Evolutionary conservation across 37 sponge, comb jelly and placozoan genomes (phyloP).

Genomic region (Diacarnus erythraeanus): DNA sequence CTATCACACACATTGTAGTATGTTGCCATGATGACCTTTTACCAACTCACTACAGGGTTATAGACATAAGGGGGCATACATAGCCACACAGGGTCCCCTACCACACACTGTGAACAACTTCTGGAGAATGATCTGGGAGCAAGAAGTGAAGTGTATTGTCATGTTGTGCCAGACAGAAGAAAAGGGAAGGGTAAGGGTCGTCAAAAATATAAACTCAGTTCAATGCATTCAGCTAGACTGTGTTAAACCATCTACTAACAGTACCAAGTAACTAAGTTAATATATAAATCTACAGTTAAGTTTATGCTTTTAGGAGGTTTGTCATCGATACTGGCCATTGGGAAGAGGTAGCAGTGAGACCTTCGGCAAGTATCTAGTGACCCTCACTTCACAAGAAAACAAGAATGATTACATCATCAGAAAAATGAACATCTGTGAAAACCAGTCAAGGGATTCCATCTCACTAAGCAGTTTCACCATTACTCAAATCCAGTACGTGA

Average conservation of each 20-base stretch:
- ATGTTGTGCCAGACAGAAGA: conserved; percentile 42
- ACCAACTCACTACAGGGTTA: conserved; percentile 21
- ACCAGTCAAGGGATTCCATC: not conserved
- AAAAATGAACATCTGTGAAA: conserved; percentile 48
- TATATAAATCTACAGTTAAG: too few species aligned
- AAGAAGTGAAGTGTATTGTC: conserved; percentile 26
- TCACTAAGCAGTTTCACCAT: not conserved
- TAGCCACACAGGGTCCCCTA: conserved; percentile 76
- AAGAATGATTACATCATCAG: conserved; percentile 23
- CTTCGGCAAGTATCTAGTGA: conserved; percentile 42
- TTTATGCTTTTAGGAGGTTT: conserved; percentile 19
- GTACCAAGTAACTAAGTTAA: too few species aligned
- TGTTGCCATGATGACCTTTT: too few species aligned
- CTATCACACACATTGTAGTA: too few species aligned
- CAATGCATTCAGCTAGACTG: not conserved
- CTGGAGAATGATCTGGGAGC: conserved; percentile 77
- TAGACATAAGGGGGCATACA: conserved; percentile 37
- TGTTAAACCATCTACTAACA: too few species aligned
- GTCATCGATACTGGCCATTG: conserved; percentile 56
- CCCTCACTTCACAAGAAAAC: conserved; percentile 13
- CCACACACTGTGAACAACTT: conserved; percentile 59
- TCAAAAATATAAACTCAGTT: too few species aligned
- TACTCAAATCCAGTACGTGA: conserved; percentile 47
- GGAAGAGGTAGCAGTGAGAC: conserved; percentile 4
- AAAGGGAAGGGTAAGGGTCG: conserved; percentile 11